A percentile compares a stretch with the other conserved stretches of the same genome.
Evolutionary conservation across 2,797 vertebrate genomes (phyloP).

Genomic region (Microctenopoma stevenorrisi): DNA sequence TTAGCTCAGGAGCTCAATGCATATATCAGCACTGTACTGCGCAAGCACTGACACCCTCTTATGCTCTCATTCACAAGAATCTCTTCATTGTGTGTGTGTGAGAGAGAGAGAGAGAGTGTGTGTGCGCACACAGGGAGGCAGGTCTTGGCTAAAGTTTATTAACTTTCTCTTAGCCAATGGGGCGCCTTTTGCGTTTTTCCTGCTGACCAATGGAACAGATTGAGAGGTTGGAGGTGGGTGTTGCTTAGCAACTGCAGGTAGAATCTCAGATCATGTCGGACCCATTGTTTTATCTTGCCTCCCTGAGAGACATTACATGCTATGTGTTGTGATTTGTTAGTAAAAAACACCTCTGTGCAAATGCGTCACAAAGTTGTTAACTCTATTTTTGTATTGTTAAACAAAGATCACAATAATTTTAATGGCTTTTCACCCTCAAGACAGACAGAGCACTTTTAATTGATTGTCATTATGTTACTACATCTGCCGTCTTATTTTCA

Average conservation of each 20-base stretch:
- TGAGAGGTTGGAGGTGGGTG: slow-evolving; percentile 86
- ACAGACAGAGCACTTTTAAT: slow-evolving; percentile 49
- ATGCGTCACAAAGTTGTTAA: slow-evolving; percentile 78
- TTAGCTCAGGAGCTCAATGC: slow-evolving; percentile 83
- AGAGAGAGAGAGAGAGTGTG: slow-evolving; percentile 36
- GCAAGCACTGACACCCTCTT: slow-evolving; percentile 80
- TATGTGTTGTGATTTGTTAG: slow-evolving; percentile 80
- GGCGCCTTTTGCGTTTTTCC: slow-evolving; percentile 79
- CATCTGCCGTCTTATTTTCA: slow-evolving; percentile 21
- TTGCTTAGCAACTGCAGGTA: slow-evolving; percentile 92
- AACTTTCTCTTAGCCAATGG: slow-evolving; percentile 86
- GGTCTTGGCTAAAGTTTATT: slow-evolving; percentile 87
- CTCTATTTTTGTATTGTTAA: slow-evolving; percentile 71
- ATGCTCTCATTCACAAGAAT: slow-evolving; percentile 87
- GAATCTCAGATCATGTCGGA: slow-evolving; percentile 86
- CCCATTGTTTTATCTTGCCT: slow-evolving; percentile 86
- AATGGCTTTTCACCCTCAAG: slow-evolving; percentile 50
- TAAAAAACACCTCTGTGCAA: slow-evolving; percentile 67
- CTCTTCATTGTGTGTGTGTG: slow-evolving; percentile 76
- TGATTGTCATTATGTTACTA: slow-evolving; percentile 46
- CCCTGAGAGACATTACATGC: slow-evolving; percentile 81
- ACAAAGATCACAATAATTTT: slow-evolving; percentile 60
- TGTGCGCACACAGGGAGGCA: slow-evolving; percentile 74
- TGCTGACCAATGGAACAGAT: slow-evolving; percentile 82
- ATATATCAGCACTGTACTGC: slow-evolving; percentile 82